Evolutionary conservation across 2,113 vertebrate species (phyloP).

Genomic region (Tachysurus fulvidraco): DNA sequence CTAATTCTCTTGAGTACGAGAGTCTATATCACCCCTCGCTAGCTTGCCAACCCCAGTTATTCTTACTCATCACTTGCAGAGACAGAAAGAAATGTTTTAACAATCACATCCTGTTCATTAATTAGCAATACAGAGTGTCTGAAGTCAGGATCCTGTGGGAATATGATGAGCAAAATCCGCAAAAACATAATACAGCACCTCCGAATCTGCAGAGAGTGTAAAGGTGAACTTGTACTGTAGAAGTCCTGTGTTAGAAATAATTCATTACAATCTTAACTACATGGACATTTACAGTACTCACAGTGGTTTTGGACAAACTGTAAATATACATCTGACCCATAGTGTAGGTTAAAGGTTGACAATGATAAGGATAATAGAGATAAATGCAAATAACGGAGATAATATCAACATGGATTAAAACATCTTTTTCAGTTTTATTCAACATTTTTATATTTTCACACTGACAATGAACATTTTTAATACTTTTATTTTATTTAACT

Average conservation of each 20-base stretch:
- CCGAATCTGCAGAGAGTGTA: not conserved
- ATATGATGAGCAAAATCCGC: not conserved
- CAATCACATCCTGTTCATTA: not conserved
- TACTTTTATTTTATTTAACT: not conserved
- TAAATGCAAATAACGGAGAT: not conserved
- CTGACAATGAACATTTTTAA: not conserved
- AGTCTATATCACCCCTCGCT: not conserved
- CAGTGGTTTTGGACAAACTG: not conserved
- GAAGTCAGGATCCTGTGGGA: not conserved
- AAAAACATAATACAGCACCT: not conserved
- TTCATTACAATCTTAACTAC: not conserved
- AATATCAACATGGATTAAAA: not conserved
- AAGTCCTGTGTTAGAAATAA: not conserved
- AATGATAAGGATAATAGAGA: not conserved
- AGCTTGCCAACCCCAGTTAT: not conserved
- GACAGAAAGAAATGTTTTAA: slow-evolving; percentile 9
- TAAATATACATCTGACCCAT: not conserved
- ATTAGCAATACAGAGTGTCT: slow-evolving; percentile 7
- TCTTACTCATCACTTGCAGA: slow-evolving; percentile 31
- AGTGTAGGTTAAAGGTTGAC: not conserved
- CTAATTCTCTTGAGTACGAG: not conserved
- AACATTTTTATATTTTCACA: not conserved
- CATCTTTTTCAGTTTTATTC: not conserved
- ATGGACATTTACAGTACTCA: not conserved
- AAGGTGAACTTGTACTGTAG: not conserved